phyloP scores from a whole-genome alignment of 2,888 invertebrate genomes.

The Tenodera sinensis region DNA sequence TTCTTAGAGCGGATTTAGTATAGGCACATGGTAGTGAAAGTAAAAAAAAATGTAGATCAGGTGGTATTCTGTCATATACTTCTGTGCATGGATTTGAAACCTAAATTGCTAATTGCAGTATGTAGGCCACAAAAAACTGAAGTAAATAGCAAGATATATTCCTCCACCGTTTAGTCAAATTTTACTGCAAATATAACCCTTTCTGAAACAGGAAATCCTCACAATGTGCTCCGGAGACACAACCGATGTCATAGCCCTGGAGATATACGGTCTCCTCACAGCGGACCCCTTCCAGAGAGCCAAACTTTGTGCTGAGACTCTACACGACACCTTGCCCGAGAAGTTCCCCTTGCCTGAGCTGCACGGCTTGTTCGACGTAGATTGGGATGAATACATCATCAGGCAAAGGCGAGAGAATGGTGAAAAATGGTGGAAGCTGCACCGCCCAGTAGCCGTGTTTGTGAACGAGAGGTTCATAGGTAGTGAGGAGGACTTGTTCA shows the following conservation, averaged over 20 bases:
- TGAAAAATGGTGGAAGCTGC: conserved; percentile 47
- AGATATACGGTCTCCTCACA: not conserved
- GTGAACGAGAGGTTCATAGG: conserved; percentile 52
- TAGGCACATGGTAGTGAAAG: too few relatives aligned
- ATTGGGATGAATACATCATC: conserved; percentile 22
- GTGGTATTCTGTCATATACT: too few relatives aligned
- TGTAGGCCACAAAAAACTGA: too few relatives aligned
- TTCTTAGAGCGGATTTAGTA: too few relatives aligned
- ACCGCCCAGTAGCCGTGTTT: conserved; percentile 50
- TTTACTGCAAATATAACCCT: too few relatives aligned
- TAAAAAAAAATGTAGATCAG: too few relatives aligned
- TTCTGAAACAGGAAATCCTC: too few relatives aligned
- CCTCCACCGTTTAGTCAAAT: too few relatives aligned
- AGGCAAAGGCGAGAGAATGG: conserved; percentile 38
- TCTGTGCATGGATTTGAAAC: too few relatives aligned
- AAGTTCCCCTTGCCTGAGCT: conserved; percentile 1
- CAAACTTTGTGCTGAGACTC: conserved; percentile 9
- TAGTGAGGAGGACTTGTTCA: conserved; percentile 49
- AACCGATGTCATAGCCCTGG: not conserved
- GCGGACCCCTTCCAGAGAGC: conserved; percentile 15
- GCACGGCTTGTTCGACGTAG: conserved; percentile 19
- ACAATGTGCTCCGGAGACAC: not conserved
- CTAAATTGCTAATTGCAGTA: too few relatives aligned
- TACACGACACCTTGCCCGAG: not conserved
- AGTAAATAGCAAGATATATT: too few relatives aligned